Conservation (phyloP, 1,140 invertebrate species). For the Calosoma granatense region DNA sequence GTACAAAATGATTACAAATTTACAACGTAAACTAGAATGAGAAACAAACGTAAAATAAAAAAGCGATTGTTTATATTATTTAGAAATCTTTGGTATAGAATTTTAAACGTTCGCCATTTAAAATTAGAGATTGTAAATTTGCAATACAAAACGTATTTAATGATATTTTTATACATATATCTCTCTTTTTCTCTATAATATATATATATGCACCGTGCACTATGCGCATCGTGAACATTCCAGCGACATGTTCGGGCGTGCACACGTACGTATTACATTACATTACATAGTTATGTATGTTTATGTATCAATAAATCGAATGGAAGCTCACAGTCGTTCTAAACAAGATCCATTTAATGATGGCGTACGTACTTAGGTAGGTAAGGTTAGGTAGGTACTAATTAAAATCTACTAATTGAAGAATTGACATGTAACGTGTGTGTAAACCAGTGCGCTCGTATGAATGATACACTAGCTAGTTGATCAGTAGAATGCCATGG, state of each 20-base stretch:
- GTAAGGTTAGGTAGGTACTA: no score
- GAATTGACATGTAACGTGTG: slow-evolving; percentile 5
- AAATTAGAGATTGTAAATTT: slow-evolving; percentile 10
- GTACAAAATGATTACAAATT: slow-evolving; percentile 17
- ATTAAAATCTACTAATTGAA: slow-evolving; percentile 3
- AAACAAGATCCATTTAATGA: slow-evolving; percentile 8
- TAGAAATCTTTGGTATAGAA: slow-evolving; percentile 34
- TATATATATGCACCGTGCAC: neutral
- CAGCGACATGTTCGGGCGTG: neutral
- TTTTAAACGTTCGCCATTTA: slow-evolving; percentile 15
- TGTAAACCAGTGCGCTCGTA: slow-evolving; percentile 2
- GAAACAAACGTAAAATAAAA: slow-evolving; percentile 32
- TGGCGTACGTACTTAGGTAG: neutral
- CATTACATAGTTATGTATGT: neutral
- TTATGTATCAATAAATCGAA: neutral
- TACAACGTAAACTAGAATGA: slow-evolving; percentile 17
- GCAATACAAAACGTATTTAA: neutral
- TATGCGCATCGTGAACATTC: neutral
- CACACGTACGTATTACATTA: neutral
- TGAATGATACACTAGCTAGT: slow-evolving; percentile 2
- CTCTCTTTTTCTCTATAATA: neutral
- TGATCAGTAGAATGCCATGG: slow-evolving; percentile 10
- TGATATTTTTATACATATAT: neutral
- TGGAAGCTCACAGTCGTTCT: slow-evolving; percentile 17
- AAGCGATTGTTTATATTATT: no score